Conservation (phyloP, 1,140 invertebrate species). For the Chlorops oryzae region DNA sequence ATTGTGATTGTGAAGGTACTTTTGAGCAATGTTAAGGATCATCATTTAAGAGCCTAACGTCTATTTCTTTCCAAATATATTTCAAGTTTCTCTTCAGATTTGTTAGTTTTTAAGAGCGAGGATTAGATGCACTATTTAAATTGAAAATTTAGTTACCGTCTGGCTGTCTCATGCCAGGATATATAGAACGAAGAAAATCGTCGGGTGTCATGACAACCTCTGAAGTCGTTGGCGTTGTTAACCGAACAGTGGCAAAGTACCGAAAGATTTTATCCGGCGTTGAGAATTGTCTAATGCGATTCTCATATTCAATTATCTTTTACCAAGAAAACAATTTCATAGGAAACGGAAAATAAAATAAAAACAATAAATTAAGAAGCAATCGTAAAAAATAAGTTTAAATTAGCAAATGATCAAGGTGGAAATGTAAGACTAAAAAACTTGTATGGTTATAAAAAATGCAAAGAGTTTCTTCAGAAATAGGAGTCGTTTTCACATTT, state of each 20-base stretch:
- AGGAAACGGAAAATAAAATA: conserved; percentile 17
- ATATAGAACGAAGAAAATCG: conserved; percentile 95
- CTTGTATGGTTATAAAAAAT: too few relatives aligned
- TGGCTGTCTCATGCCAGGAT: conserved; percentile 93
- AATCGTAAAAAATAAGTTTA: conserved; percentile 18
- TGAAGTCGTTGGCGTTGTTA: conserved; percentile 60
- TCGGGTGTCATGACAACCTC: conserved; percentile 97
- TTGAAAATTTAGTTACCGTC: conserved; percentile 69
- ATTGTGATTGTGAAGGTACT: too few relatives aligned
- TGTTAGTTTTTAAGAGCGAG: too few relatives aligned
- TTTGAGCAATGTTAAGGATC: too few relatives aligned
- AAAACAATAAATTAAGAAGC: conserved; percentile 30
- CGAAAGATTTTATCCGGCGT: conserved; percentile 99
- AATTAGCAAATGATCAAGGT: conserved; percentile 5
- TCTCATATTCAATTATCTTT: conserved; percentile 98
- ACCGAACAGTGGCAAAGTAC: conserved; percentile 96
- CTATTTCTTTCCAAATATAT: too few relatives aligned
- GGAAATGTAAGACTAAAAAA: conserved; percentile 10
- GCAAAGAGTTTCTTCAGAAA: too few relatives aligned
- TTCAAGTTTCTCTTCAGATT: too few relatives aligned
- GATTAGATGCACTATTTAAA: too few relatives aligned
- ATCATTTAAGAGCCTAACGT: too few relatives aligned
- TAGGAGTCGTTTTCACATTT: conserved; percentile 13
- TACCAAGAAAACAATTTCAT: conserved; percentile 21
- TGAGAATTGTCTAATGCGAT: conserved; percentile 89